Percentiles rank a stretch among this genome's conserved stretches.
Conservation (phyloP, 2,888 invertebrate species). For the Glyphotaelius pellucidus region DNA sequence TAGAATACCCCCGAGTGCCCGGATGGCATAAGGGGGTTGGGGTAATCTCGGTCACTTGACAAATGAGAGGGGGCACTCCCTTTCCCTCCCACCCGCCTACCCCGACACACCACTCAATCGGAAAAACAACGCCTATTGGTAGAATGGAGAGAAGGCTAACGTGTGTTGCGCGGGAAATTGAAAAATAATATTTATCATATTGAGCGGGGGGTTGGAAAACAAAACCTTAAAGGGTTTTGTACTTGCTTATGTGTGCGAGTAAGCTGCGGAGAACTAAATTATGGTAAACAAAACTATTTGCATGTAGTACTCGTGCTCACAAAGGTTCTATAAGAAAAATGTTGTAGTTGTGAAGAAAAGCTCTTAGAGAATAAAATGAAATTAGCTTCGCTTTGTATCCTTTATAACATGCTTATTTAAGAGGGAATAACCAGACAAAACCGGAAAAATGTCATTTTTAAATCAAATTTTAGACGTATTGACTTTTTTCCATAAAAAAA, state of each 20-base stretch:
- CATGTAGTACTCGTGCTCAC: background rate
- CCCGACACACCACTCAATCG: conserved; percentile 20
- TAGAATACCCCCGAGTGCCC: conserved; percentile 18
- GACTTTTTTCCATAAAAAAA: too few relatives aligned
- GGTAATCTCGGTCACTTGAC: conserved; percentile 61
- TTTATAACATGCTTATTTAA: background rate
- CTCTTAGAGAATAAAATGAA: background rate
- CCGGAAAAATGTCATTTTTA: too few relatives aligned
- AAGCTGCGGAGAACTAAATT: background rate
- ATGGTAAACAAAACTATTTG: background rate
- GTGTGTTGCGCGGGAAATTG: conserved; percentile 23
- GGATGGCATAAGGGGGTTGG: conserved; percentile 39
- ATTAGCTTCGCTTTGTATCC: background rate
- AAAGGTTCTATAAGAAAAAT: background rate
- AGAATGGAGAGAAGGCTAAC: conserved; percentile 25
- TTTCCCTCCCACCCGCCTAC: background rate
- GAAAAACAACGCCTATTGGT: conserved; percentile 49
- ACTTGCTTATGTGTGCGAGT: background rate
- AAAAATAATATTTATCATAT: conserved; percentile 21
- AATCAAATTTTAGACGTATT: too few relatives aligned
- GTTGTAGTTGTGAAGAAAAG: background rate
- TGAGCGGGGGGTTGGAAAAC: conserved; percentile 4
- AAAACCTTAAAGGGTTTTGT: background rate
- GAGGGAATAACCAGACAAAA: too few relatives aligned
- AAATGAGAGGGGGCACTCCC: conserved; percentile 55